Evolutionary conservation across 2,888 invertebrate species (phyloP).

Genomic region (Troides helena): DNA sequence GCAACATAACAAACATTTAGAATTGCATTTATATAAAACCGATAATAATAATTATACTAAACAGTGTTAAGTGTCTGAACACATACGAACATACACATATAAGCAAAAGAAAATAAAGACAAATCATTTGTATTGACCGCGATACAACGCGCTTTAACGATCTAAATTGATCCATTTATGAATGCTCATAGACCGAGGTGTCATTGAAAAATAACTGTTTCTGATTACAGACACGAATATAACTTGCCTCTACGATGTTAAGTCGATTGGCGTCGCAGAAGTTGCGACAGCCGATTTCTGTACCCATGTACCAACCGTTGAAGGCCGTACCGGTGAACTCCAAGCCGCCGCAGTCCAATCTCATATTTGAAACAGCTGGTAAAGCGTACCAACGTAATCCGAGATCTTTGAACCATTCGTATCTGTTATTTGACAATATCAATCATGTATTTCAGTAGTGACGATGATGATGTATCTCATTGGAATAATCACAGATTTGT

Average conservation of each 20-base stretch:
- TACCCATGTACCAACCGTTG: slow-evolving; percentile 99
- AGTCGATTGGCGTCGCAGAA: slow-evolving; percentile 91
- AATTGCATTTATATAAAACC: too few relatives aligned
- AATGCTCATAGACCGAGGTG: not conserved
- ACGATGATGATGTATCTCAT: too few relatives aligned
- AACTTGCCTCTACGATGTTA: slow-evolving; percentile 88
- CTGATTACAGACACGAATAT: not conserved
- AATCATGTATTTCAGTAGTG: too few relatives aligned
- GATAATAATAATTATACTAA: not conserved
- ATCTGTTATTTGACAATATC: slow-evolving; percentile 73
- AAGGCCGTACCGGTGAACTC: slow-evolving; percentile 96
- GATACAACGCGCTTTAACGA: not conserved
- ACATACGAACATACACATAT: not conserved
- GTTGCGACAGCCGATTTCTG: slow-evolving; percentile 96
- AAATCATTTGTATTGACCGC: not conserved
- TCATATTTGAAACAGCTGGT: slow-evolving; percentile 95
- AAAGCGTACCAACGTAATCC: slow-evolving; percentile 93
- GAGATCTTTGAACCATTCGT: slow-evolving; percentile 92
- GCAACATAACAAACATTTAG: too few relatives aligned
- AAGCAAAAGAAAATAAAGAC: not conserved
- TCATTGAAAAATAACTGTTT: not conserved
- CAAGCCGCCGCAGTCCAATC: slow-evolving; percentile 95
- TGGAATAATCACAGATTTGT: too few relatives aligned
- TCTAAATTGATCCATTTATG: not conserved
- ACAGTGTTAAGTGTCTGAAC: not conserved